Conservation (phyloP, 2,113 vertebrate genomes). For the Oncorhynchus nerka region DNA sequence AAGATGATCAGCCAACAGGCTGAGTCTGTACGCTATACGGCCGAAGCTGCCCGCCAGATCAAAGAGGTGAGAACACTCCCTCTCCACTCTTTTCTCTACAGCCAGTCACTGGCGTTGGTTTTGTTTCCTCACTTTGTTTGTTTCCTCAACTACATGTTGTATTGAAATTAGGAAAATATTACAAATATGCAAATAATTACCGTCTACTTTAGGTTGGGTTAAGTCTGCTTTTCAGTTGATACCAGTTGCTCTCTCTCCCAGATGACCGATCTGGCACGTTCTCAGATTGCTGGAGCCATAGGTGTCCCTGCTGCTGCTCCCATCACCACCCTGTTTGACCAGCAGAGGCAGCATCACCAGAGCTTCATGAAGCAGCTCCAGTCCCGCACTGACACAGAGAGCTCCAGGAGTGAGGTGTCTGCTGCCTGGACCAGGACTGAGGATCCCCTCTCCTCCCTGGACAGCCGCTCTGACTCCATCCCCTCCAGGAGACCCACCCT, state of each 20-base stretch:
- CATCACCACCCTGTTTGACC: conserved; percentile 62
- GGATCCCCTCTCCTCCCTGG: conserved; percentile 67
- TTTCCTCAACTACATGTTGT: too few relatives aligned
- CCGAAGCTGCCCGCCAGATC: conserved; percentile 79
- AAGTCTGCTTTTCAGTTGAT: conserved; percentile 2
- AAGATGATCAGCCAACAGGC: conserved; percentile 84
- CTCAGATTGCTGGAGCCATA: conserved; percentile 70
- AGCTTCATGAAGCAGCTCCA: conserved; percentile 67
- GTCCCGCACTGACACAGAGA: conserved; percentile 70
- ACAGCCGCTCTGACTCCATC: conserved; percentile 79
- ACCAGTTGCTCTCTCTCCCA: conserved; percentile 45
- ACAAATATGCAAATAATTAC: too few relatives aligned
- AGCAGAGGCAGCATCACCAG: conserved; percentile 66
- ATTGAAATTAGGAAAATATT: neutral
- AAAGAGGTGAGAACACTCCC: conserved; percentile 69
- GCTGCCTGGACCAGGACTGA: conserved; percentile 63
- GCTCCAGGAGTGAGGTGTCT: conserved; percentile 72
- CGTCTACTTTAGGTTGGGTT: neutral
- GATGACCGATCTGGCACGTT: conserved; percentile 82
- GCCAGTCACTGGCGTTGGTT: too few relatives aligned
- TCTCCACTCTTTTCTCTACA: too few relatives aligned
- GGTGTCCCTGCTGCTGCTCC: conserved; percentile 64
- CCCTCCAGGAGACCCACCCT: conserved; percentile 77
- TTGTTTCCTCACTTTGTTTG: too few relatives aligned
- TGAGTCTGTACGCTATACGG: conserved; percentile 74